Evolutionary conservation across 2,888 invertebrate genomes (phyloP).

Genomic region (Macaria liturata): DNA sequence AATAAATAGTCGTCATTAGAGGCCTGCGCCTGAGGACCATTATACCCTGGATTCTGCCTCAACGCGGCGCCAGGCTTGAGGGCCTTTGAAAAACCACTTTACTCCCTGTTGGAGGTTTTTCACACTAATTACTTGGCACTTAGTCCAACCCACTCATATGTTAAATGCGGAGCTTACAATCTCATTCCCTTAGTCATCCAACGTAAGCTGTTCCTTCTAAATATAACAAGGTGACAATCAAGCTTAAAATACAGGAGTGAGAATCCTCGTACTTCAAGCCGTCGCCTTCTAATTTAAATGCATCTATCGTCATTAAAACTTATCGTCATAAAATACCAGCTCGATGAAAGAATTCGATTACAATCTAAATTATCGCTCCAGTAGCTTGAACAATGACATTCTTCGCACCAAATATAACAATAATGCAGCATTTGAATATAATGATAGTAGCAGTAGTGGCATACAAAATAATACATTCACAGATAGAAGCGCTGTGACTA

Average conservation of each 20-base stretch:
- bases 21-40: slow-evolving; percentile 45
- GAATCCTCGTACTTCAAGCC: no score
- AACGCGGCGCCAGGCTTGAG: slow-evolving; percentile 37
- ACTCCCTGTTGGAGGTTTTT: slow-evolving; percentile 49
- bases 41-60: slow-evolving; percentile 38
- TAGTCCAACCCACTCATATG: slow-evolving; percentile 30
- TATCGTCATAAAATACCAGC: background rate
- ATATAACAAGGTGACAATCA: no score
- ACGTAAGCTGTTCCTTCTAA: background rate
- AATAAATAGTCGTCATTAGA: slow-evolving; percentile 60
- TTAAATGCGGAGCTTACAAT: slow-evolving; percentile 22
- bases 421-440: slow-evolving; percentile 60
- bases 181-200: slow-evolving; percentile 19
- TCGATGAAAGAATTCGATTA: slow-evolving; percentile 6
- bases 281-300: background rate
- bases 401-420: slow-evolving; percentile 48
- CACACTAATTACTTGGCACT: slow-evolving; percentile 59
- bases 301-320: background rate
- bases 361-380: slow-evolving; percentile 10
- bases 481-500: slow-evolving; percentile 22
- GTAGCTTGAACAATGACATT: slow-evolving; percentile 48
- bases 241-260: no score
- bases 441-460: slow-evolving; percentile 36
- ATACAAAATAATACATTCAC: background rate
- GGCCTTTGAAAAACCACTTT: slow-evolving; percentile 46